These are phyloP conservation scores for Muscicapa striata DNA, from an alignment of 2,797 vertebrate species.

Conservation along the genomic window DNA sequence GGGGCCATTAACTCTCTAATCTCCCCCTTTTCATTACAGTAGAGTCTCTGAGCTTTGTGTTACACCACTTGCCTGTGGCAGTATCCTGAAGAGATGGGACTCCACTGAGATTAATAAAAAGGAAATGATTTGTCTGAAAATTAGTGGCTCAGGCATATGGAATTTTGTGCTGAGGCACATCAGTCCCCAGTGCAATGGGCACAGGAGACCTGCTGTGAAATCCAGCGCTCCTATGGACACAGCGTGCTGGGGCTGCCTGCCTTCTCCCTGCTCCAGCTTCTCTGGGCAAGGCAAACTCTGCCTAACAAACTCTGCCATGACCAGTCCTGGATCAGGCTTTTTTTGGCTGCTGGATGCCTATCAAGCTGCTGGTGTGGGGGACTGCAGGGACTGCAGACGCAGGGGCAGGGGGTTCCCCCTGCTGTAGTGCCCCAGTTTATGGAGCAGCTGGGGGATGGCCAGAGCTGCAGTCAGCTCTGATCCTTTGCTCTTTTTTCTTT, in stretches of 20 bases:
- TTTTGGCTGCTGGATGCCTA: neutral
- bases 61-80: slow-evolving; percentile 1
- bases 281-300: neutral
- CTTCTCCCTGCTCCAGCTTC: neutral
- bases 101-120: neutral
- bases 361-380: neutral
- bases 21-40: neutral
- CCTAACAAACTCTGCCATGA: neutral
- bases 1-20: slow-evolving; percentile 31
- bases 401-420: neutral
- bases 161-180: neutral
- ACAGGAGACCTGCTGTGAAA: neutral
- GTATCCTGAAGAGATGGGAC: neutral
- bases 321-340: neutral
- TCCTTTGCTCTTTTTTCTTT: neutral
- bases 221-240: fast-evolving
- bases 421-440: neutral
- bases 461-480: neutral
- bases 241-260: neutral
- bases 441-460: neutral
- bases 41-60: slow-evolving; percentile 9
- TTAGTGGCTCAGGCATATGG: neutral
- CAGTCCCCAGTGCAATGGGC: neutral
- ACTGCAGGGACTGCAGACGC: neutral
- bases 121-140: slow-evolving; percentile 7